Evolutionary conservation across 2,113 vertebrate genomes (phyloP), one percentile per base, ranked within the genome.

Genomic region (Vombatus ursinus): DNA sequence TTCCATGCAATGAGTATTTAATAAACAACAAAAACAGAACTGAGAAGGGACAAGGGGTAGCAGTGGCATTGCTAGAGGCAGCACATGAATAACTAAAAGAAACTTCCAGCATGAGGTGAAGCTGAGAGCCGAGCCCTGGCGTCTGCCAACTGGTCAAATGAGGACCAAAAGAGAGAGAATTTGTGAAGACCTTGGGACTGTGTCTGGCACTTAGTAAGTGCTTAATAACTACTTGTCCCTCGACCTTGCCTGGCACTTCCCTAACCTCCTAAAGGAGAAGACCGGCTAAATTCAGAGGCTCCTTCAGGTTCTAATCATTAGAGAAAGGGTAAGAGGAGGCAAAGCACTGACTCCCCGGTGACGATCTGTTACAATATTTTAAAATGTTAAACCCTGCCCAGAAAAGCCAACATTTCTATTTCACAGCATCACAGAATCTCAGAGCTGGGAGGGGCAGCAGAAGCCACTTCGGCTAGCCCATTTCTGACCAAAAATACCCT

Each of bases 281-380:
- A 31, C 11, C 12, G 6, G 31, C 3, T n/a, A n/a, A n/a, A 4
- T n/a, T 16, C 37, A 77, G 14, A 77, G 61, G 14, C 16, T 5
- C 14, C 61, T n/a, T 19, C 14, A 6, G 11, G 6, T 77, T 24
- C 37, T 31, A 68, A 68, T n/a, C 12, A 19, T 19, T 19, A n/a
- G 14, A 77, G 61, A 19, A n/a, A 77, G 61, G 37, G 14, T 24
- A 4, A 4, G 8, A 77, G 31, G 31, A 19, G 12, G 61, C 31
- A 1, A 3, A n/a, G 37, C 14, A 16, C 11, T 16, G 3, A 31
- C 57, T 12, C 12, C 2, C 0, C 4, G 57, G 11, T 14, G 25
- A 37, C 14, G 0, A 19, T n/a, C 61, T 16, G 12, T 22, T 68
- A 37, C 61, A 37, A 7, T 14, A 37, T 3, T 37, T 12, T 37